Percentiles rank a stretch among this genome's conserved stretches.
Conservation (phyloP, 2,797 vertebrate genomes). For the Halcyon leucocephala region DNA sequence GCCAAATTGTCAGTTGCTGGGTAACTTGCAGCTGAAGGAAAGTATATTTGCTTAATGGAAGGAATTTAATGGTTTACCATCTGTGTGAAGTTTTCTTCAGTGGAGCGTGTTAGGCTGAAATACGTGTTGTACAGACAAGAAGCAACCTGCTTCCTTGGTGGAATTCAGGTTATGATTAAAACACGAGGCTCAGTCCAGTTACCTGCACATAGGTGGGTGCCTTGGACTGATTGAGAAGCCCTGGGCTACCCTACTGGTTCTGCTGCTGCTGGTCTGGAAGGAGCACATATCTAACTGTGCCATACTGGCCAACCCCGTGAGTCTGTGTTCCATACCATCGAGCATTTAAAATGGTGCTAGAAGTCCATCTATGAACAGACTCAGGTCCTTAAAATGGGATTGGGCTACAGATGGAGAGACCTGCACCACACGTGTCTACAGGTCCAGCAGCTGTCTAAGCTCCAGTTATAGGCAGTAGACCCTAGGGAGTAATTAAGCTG, state of each 20-base stretch:
- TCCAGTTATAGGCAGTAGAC: rapidly evolving
- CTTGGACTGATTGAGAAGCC: not conserved
- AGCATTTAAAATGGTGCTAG: not conserved
- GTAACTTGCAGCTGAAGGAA: not conserved
- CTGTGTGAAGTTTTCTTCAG: not conserved
- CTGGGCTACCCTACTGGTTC: not conserved
- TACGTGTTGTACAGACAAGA: not conserved
- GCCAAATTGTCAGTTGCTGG: not conserved
- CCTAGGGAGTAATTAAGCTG: not conserved
- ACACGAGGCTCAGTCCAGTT: not conserved
- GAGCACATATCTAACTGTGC: not conserved
- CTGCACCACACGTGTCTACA: not conserved
- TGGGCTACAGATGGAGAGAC: not conserved
- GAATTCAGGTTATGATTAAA: not conserved
- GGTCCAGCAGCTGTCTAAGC: not conserved
- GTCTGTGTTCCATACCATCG: not conserved
- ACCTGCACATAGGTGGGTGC: not conserved
- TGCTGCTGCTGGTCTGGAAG: not conserved
- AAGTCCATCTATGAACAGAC: not conserved
- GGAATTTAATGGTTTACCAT: not conserved
- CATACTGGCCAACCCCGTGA: not conserved
- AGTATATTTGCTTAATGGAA: not conserved
- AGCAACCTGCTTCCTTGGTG: not conserved
- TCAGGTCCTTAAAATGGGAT: not conserved
- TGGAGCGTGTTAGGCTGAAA: not conserved